Base-by-base conservation (phyloP, 2,113 vertebrate genomes). In the Anoura caudifer region DNA sequence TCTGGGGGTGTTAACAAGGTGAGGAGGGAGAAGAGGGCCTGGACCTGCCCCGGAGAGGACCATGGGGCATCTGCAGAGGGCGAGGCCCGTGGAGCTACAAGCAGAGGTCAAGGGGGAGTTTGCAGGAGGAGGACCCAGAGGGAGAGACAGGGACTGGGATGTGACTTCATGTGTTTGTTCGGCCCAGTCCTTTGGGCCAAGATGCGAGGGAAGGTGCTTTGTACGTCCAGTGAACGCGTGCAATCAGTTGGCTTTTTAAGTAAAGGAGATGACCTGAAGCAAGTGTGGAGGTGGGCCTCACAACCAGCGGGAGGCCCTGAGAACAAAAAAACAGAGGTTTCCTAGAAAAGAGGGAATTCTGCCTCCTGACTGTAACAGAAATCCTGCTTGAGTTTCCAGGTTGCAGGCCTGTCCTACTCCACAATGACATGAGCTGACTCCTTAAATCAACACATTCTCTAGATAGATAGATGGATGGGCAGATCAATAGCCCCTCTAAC, bases 51-150 rank as follows among this genome's bases (percentile, higher is more conserved):
- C 17, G 1, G 26, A 45, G 4, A 15, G 16, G 47, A 50, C 13
- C 2, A 0, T 9, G 36, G 45, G 17, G 10, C 2, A 0, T 54
- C 75, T 11, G 2, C 4, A 54, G 61, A 80, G 70, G 43, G 12
- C 13, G 10, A 52, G 67, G 13, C 52, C 72, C 65, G 15, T 4
- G 7, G 24, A 47, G 16, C 2, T 19, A 6, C 24, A 87, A 54
- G 45, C 63, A 69, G 63, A 52, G 11, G 69, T 45, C 41, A 59
- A 7, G 2, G n/a, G 28, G 73, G 47, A n/a, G 70, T 79, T 33
- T 52, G 59, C 15, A 45, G 16, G 20, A 14, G 15, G 31, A 11
- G 15, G 14, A 95, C 11, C 69, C n/a, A 41, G 52, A 75, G 20
- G 33, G 26, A 36, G 31, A 85, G 20, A 16, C 36, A 19, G 79